Evolutionary conservation across 2,797 vertebrate species (phyloP).

Genomic region (Enteromius thamalakanensis): DNA sequence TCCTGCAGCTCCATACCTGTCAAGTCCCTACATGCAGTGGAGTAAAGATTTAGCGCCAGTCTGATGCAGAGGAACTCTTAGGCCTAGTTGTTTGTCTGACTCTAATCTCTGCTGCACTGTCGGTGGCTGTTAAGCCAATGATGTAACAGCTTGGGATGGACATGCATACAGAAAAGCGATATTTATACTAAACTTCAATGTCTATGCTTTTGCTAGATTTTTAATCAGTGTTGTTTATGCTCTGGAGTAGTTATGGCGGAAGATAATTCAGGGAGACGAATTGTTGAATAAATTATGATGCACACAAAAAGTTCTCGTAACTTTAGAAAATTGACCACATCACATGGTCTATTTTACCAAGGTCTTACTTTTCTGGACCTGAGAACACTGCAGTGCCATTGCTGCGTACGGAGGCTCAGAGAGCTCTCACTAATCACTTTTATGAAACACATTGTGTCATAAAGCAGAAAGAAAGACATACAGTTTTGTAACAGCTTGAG

Average conservation of each 20-base stretch:
- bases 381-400: too few species aligned
- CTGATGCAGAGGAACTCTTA: background rate
- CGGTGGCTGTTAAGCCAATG: slow-evolving; percentile 6
- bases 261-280: too few species aligned
- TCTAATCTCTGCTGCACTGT: slow-evolving; percentile 23
- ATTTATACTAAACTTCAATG: background rate
- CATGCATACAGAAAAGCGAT: background rate
- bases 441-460: background rate
- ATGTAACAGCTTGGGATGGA: background rate
- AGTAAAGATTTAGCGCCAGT: background rate
- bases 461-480: background rate
- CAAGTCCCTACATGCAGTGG: background rate
- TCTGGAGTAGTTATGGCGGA: too few species aligned
- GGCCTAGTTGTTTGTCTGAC: background rate
- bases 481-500: background rate
- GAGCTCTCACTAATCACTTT: background rate
- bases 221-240: too few species aligned
- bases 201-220: too few species aligned
- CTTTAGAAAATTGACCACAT: too few species aligned
- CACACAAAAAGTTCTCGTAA: too few species aligned
- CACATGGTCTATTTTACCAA: too few species aligned
- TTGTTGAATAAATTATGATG: too few species aligned
- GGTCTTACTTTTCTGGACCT: too few species aligned
- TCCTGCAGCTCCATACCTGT: background rate
- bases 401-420: too few species aligned